Evolutionary conservation across 2,797 vertebrate species (phyloP).

Genomic region (Sylvia borin): DNA sequence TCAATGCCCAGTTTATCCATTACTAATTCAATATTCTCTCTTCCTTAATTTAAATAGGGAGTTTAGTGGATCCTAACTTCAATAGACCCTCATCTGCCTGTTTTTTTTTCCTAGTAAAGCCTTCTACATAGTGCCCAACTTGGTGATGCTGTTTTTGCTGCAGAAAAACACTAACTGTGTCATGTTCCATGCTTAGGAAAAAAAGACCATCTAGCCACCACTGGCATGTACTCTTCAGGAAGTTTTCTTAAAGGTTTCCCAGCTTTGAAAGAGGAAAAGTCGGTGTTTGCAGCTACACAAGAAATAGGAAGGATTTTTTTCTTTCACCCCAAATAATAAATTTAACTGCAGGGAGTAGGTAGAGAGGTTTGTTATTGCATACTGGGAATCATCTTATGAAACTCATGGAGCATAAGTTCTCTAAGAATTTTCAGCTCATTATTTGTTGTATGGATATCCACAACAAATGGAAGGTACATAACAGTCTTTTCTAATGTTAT

Average conservation of each 20-base stretch:
- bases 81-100: not conserved
- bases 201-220: not conserved
- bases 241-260: not conserved
- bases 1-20: not conserved
- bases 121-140: not conserved
- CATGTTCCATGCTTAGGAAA: not conserved
- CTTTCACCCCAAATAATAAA: not conserved
- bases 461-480: not conserved
- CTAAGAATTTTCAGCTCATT: not conserved
- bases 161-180: not conserved
- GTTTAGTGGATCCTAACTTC: not conserved
- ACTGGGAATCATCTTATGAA: not conserved
- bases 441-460: not conserved
- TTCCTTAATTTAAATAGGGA: not conserved
- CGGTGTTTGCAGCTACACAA: not conserved
- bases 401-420: not conserved
- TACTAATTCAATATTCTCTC: not conserved
- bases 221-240: not conserved
- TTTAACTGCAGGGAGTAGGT: not conserved
- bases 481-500: not conserved
- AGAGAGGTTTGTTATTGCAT: not conserved
- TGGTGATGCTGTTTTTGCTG: not conserved
- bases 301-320: not conserved
- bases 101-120: not conserved
- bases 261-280: not conserved